A percentile compares a stretch with the other conserved stretches of the same genome.
Conservation (phyloP, 2,797 vertebrate species). For the Simalia tracyae region DNA sequence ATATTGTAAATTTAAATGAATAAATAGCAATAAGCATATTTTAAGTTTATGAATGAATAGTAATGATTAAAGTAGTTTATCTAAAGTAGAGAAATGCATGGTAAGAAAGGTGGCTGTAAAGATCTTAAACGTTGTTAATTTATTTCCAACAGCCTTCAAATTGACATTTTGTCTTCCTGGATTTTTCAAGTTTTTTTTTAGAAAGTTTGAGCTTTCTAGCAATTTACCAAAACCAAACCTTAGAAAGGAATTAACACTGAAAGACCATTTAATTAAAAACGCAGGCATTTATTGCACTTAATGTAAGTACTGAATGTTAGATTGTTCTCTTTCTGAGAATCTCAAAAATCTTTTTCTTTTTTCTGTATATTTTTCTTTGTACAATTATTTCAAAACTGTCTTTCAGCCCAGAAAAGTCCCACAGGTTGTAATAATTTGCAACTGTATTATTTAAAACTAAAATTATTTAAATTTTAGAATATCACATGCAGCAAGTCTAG, state of each 20-base stretch:
- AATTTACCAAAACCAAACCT: not conserved
- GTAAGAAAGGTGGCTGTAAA: not conserved
- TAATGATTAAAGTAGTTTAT: not conserved
- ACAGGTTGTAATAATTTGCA: too few relatives aligned
- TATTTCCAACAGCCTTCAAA: not conserved
- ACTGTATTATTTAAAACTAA: too few relatives aligned
- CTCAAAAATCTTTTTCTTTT: not conserved
- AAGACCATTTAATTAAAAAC: not conserved
- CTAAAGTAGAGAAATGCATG: not conserved
- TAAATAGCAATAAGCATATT: not conserved
- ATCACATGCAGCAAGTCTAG: too few relatives aligned
- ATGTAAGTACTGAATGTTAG: not conserved
- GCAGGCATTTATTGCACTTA: not conserved
- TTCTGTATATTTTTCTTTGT: not conserved
- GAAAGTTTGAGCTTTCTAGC: not conserved
- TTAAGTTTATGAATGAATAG: too few relatives aligned
- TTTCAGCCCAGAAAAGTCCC: too few relatives aligned
- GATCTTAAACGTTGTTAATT: not conserved
- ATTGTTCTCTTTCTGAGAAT: not conserved
- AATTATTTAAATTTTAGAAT: too few relatives aligned
- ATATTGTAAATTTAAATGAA: not conserved
- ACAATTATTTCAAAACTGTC: too few relatives aligned
- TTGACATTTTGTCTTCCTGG: not conserved
- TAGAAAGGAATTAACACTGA: not conserved
- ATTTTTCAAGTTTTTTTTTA: not conserved